Evolutionary conservation across 2,113 vertebrate species (phyloP).

Genomic region (Scartelaos histophorus): DNA sequence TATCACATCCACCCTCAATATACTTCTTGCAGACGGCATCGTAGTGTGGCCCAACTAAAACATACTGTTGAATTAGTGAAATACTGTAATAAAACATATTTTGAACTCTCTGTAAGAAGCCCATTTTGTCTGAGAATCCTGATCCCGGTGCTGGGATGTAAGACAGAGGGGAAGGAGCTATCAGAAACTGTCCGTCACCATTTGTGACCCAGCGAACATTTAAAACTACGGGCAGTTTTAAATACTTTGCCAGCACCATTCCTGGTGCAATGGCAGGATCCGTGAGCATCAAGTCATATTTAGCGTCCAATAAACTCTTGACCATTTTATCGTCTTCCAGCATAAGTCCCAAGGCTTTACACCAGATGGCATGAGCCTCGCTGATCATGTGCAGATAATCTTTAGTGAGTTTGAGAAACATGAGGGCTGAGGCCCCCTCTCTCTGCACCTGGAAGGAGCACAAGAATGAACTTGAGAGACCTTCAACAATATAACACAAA

Average conservation of each 20-base stretch:
- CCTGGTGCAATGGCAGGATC: conserved; percentile 67
- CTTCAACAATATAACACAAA: background rate
- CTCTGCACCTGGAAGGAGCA: conserved; percentile 44
- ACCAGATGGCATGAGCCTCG: conserved; percentile 1
- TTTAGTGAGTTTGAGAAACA: conserved; percentile 45
- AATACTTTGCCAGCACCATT: conserved; percentile 67
- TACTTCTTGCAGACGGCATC: conserved; percentile 64
- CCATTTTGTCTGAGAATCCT: conserved; percentile 71
- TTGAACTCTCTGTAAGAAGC: conserved; percentile 69
- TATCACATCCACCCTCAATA: conserved; percentile 59
- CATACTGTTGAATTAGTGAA: conserved; percentile 43
- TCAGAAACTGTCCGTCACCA: conserved; percentile 68
- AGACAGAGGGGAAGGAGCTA: conserved; percentile 75
- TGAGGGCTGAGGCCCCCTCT: conserved; percentile 9
- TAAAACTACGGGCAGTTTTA: conserved; percentile 73
- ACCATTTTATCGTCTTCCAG: conserved; percentile 48
- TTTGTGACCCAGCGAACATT: conserved; percentile 75
- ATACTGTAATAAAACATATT: conserved; percentile 59
- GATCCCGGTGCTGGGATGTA: conserved; percentile 73
- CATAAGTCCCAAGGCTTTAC: conserved; percentile 22
- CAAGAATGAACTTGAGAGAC: background rate
- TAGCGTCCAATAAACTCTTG: conserved; percentile 41
- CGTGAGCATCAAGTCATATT: conserved; percentile 73
- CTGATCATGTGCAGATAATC: conserved; percentile 30
- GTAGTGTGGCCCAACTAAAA: conserved; percentile 62